These are phyloP conservation scores for Synodontis membranacea DNA, from an alignment of 2,113 vertebrate species.

Conservation along the genomic window DNA sequence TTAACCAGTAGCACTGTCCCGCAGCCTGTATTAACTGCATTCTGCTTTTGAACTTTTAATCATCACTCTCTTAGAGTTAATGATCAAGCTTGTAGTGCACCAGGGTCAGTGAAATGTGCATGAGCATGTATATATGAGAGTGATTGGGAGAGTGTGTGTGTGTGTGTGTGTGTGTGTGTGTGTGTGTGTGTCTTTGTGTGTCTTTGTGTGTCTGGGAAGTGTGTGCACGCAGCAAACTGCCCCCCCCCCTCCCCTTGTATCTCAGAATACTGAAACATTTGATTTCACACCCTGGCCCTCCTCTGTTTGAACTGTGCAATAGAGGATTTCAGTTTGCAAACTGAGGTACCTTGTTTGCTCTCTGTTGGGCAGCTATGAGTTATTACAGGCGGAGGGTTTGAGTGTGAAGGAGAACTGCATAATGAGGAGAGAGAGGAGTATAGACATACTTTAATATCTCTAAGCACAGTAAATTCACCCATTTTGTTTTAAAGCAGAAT, in stretches of 20 bases:
- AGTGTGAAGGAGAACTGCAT: slow-evolving; percentile 7
- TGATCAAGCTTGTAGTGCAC: slow-evolving; percentile 67
- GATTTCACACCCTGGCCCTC: slow-evolving; percentile 16
- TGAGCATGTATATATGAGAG: neutral
- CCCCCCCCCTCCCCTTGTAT: neutral
- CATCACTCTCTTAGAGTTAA: slow-evolving; percentile 78
- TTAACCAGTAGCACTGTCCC: slow-evolving; percentile 75
- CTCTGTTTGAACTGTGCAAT: slow-evolving; percentile 20
- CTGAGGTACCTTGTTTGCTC: slow-evolving; percentile 29
- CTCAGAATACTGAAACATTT: slow-evolving; percentile 16
- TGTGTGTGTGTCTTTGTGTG: neutral
- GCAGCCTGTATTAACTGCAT: slow-evolving; percentile 73
- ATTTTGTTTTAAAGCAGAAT: neutral
- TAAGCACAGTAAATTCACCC: neutral
- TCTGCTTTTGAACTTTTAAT: slow-evolving; percentile 80
- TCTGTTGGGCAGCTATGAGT: slow-evolving; percentile 20
- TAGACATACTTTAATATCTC: slow-evolving; percentile 18
- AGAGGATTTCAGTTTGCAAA: slow-evolving; percentile 22
- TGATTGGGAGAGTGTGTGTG: neutral
- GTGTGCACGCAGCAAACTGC: neutral
- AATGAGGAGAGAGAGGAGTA: neutral
- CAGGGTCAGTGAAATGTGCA: slow-evolving; percentile 39
- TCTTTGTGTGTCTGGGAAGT: neutral
- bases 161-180: neutral
- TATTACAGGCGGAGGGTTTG: slow-evolving; percentile 8